Percentiles rank a stretch among this genome's conserved stretches.
Conservation (phyloP, 2,888 invertebrate species). For the Apomyelois bistriatella region DNA sequence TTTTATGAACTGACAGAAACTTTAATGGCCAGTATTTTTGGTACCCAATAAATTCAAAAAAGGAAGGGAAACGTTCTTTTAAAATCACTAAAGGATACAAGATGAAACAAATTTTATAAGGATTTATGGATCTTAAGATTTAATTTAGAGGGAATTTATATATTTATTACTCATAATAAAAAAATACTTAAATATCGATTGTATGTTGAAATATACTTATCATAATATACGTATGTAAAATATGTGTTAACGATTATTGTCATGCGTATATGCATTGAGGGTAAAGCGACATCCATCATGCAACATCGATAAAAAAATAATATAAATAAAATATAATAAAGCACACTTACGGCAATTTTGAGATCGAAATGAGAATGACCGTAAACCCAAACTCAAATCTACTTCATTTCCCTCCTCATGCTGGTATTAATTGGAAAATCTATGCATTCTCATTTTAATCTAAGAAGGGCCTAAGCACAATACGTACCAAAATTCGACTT, state of each 20-base stretch:
- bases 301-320: slow-evolving; percentile 57
- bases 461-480: slow-evolving; percentile 51
- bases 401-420: slow-evolving; percentile 38
- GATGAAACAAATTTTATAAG: neutral
- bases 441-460: slow-evolving; percentile 74
- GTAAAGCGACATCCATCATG: slow-evolving; percentile 72
- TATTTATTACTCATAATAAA: neutral
- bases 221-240: slow-evolving; percentile 1
- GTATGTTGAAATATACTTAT: slow-evolving; percentile 15
- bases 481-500: slow-evolving; percentile 15
- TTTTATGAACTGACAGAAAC: no score
- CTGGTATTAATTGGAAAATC: slow-evolving; percentile 28
- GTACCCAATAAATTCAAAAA: no score
- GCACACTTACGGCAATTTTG: slow-evolving; percentile 40
- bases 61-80: no score
- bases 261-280: slow-evolving; percentile 69
- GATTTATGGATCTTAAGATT: slow-evolving; percentile 4
- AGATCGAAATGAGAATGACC: slow-evolving; percentile 77
- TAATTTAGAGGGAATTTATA: neutral
- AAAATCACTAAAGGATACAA: no score
- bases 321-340: slow-evolving; percentile 41
- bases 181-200: slow-evolving; percentile 18
- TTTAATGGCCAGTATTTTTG: no score
- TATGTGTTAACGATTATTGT: slow-evolving; percentile 17
- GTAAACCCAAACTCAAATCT: slow-evolving; percentile 36